Conservation (phyloP, 2,797 vertebrate species). For the Gambelia wislizenii region DNA sequence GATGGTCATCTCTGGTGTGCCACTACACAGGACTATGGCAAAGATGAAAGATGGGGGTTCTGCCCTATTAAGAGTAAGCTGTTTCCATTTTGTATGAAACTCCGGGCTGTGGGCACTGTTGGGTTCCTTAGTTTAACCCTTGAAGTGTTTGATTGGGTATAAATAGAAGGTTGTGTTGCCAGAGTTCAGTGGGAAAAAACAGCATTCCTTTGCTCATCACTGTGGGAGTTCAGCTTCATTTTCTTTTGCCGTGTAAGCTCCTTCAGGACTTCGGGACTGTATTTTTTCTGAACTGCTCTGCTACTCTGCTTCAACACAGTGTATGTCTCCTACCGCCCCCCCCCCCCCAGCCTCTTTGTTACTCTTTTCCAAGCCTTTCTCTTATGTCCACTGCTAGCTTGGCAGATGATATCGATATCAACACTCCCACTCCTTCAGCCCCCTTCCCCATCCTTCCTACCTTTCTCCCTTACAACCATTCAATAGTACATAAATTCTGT, state of each 20-base stretch:
- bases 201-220: background rate
- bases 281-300: background rate
- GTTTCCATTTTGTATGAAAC: rapidly evolving
- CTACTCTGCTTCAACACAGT: background rate
- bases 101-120: rapidly evolving
- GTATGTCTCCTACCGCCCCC: too few species aligned
- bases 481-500: background rate
- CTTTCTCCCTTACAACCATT: background rate
- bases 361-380: background rate
- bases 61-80: constrained; percentile 95
- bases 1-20: constrained; percentile 97
- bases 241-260: background rate
- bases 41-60: constrained; percentile 97
- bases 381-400: background rate
- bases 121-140: background rate
- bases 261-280: background rate
- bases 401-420: background rate
- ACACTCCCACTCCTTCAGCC: background rate
- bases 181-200: background rate
- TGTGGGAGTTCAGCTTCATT: background rate
- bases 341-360: background rate
- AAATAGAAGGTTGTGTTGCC: background rate
- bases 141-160: background rate
- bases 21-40: constrained; percentile 93
- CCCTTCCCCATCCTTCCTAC: background rate